Percentiles rank a stretch among this genome's conserved stretches.
Evolutionary conservation across 2,797 vertebrate species (phyloP).

Genomic region (Sebastes miniatus): DNA sequence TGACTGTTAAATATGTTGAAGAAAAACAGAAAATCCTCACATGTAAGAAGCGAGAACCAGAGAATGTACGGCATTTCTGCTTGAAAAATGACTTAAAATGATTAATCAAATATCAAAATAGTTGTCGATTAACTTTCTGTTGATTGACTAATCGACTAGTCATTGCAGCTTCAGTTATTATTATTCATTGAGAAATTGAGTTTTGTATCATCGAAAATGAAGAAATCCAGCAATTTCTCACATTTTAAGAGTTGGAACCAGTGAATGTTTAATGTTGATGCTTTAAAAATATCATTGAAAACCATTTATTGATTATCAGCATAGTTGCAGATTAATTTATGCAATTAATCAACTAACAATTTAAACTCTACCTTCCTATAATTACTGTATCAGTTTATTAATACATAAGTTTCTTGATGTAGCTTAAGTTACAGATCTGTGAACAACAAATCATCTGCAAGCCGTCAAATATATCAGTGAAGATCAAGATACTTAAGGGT

Average conservation of each 20-base stretch:
- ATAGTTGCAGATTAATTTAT: neutral
- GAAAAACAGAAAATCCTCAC: neutral
- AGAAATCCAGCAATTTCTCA: neutral
- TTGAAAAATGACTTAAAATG: neutral
- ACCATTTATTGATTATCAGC: neutral
- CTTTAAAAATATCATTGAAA: neutral
- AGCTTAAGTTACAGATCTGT: neutral
- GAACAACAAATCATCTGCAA: neutral
- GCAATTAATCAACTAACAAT: neutral
- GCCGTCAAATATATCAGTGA: neutral
- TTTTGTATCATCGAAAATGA: fast-evolving
- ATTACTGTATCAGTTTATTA: neutral
- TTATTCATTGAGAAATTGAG: neutral
- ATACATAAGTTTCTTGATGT: neutral
- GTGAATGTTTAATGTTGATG: neutral
- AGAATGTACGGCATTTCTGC: neutral
- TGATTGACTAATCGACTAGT: neutral
- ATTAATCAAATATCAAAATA: neutral
- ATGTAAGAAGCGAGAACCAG: neutral
- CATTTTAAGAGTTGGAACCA: neutral
- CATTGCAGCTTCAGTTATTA: neutral
- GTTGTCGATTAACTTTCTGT: neutral
- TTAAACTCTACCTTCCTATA: fast-evolving
- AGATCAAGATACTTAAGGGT: neutral
- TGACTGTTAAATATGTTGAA: neutral